Conservation (phyloP, 2,888 invertebrate species). For the Hirtodrosophila trivittata region DNA sequence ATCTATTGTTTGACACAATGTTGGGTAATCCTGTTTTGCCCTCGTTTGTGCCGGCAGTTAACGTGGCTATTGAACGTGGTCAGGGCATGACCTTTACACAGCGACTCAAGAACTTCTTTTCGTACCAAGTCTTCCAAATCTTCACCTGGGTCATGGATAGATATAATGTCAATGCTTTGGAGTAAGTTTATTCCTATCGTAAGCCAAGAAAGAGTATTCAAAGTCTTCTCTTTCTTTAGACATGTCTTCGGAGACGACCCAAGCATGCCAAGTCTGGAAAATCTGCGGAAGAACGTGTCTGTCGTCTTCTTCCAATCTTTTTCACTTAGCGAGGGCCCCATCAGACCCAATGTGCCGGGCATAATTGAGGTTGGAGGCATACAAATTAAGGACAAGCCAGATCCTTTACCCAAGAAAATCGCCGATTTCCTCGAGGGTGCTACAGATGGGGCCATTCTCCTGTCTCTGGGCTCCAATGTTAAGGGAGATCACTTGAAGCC, state of each 20-base stretch:
- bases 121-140: neutral
- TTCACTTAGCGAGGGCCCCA: slow-evolving; percentile 73
- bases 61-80: slow-evolving; percentile 34
- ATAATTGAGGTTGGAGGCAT: slow-evolving; percentile 82
- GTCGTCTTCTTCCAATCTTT: slow-evolving; percentile 75
- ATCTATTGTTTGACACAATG: slow-evolving; percentile 43
- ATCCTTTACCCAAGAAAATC: slow-evolving; percentile 79
- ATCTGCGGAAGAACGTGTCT: slow-evolving; percentile 76
- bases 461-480: slow-evolving; percentile 84
- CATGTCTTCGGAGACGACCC: slow-evolving; percentile 59
- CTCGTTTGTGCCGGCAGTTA: slow-evolving; percentile 63
- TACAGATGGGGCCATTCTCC: slow-evolving; percentile 83
- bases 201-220: too few species aligned
- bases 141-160: slow-evolving; percentile 11
- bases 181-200: slow-evolving; percentile 25
- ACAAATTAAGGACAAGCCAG: slow-evolving; percentile 78
- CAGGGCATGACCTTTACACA: slow-evolving; percentile 47
- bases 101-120: slow-evolving; percentile 54
- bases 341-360: slow-evolving; percentile 79
- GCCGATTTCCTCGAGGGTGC: slow-evolving; percentile 77
- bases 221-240: slow-evolving; percentile 1
- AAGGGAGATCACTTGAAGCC: slow-evolving; percentile 83
- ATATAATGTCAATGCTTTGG: slow-evolving; percentile 28
- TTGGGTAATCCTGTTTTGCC: slow-evolving; percentile 72
- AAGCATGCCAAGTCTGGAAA: slow-evolving; percentile 60